Percentiles rank a stretch among this genome's conserved stretches.
These are phyloP conservation scores for Hesperophylax magnus DNA, from an alignment of 1,140 invertebrate genomes.

Conservation along the genomic window DNA sequence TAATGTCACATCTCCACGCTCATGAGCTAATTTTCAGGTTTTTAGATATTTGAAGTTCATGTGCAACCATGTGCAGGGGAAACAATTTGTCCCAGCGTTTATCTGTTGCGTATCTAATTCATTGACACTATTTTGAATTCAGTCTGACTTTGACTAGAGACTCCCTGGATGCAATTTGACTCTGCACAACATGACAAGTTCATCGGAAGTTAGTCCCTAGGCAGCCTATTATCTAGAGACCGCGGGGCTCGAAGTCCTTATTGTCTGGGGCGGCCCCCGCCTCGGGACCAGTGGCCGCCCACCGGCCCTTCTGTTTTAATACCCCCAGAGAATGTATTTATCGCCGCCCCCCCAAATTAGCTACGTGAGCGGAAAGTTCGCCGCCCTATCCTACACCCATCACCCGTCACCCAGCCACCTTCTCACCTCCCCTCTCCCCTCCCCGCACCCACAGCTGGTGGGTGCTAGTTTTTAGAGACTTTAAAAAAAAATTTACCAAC, in stretches of 20 bases:
- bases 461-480: neutral
- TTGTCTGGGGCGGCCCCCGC: neutral
- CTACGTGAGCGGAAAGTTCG: slow-evolving; percentile 54
- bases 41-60: too few species aligned
- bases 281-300: neutral
- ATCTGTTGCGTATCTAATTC: too few species aligned
- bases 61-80: too few species aligned
- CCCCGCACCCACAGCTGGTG: neutral
- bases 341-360: slow-evolving; percentile 56
- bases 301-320: slow-evolving; percentile 52
- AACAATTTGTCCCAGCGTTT: too few species aligned
- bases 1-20: too few species aligned
- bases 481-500: too few species aligned
- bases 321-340: slow-evolving; percentile 56
- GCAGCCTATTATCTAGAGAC: neutral
- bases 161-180: too few species aligned
- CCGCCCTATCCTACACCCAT: neutral
- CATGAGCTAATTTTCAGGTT: too few species aligned
- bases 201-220: neutral
- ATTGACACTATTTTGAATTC: too few species aligned
- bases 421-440: neutral
- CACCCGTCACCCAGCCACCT: neutral
- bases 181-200: neutral
- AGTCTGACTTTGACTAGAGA: too few species aligned
- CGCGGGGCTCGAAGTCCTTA: neutral